Conservation (phyloP, 2,888 invertebrate species). For the Zonitis immaculata region DNA sequence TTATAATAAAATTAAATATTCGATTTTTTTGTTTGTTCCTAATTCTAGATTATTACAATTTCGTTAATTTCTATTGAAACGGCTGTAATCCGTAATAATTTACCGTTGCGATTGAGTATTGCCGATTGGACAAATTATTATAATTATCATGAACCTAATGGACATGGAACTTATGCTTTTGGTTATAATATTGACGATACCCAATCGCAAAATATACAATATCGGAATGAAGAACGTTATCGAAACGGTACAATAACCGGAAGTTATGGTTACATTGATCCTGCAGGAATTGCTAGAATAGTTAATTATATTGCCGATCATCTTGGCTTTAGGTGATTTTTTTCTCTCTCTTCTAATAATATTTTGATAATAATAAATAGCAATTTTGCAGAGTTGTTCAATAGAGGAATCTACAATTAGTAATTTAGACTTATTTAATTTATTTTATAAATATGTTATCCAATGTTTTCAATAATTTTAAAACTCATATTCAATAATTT, state of each 20-base stretch:
- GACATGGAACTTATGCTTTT: conserved; percentile 65
- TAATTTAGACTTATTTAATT: not conserved
- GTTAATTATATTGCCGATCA: conserved; percentile 63
- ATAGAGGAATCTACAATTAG: conserved; percentile 9
- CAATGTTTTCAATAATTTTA: not conserved
- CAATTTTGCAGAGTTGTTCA: conserved; percentile 11
- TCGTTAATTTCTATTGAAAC: not conserved
- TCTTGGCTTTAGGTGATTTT: conserved; percentile 64
- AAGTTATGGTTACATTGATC: conserved; percentile 65
- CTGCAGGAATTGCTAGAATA: conserved; percentile 57
- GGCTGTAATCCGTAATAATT: conserved; percentile 1
- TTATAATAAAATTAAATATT: no score
- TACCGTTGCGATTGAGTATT: conserved; percentile 32
- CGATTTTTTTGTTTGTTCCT: no score
- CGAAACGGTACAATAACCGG: conserved; percentile 69
- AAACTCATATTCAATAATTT: conserved; percentile 34
- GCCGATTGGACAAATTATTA: conserved; percentile 47
- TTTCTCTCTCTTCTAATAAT: no score
- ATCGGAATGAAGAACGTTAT: conserved; percentile 64
- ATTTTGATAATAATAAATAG: no score
- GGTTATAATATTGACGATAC: conserved; percentile 68
- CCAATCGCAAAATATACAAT: conserved; percentile 62
- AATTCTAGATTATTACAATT: conserved; percentile 5
- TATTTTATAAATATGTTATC: not conserved
- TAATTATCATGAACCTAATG: conserved; percentile 47